Evolutionary conservation across 2,888 invertebrate species (phyloP).

Genomic region (Heliconius ethilla): DNA sequence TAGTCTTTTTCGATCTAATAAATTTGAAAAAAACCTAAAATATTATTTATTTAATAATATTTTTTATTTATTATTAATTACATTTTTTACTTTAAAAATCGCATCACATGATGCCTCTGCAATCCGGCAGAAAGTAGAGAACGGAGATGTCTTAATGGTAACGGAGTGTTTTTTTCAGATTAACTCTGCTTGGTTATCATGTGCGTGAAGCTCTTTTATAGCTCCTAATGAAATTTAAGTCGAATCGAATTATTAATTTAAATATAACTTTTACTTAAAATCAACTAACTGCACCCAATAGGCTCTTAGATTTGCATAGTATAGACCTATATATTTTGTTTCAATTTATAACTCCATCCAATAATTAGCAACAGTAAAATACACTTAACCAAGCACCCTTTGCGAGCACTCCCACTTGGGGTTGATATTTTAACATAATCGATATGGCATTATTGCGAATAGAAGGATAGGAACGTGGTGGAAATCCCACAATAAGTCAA

Average conservation of each 20-base stretch:
- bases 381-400: constrained; percentile 6
- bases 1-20: too few relatives aligned
- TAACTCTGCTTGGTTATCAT: too few relatives aligned
- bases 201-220: not conserved
- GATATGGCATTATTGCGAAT: constrained; percentile 11
- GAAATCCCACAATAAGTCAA: constrained; percentile 13
- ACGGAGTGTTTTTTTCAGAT: too few relatives aligned
- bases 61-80: too few relatives aligned
- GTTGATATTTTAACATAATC: constrained; percentile 16
- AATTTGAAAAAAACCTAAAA: too few relatives aligned
- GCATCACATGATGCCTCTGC: too few relatives aligned
- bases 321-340: too few relatives aligned
- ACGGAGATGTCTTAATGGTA: too few relatives aligned
- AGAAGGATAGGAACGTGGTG: not conserved
- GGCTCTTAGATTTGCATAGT: not conserved
- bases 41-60: too few relatives aligned
- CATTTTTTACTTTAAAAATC: too few relatives aligned
- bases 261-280: not conserved
- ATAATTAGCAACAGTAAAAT: constrained; percentile 1
- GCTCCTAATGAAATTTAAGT: not conserved
- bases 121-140: too few relatives aligned
- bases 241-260: too few relatives aligned
- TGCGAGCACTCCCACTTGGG: constrained; percentile 6
- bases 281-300: not conserved
- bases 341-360: not conserved